A percentile compares a stretch with the other conserved stretches of the same genome.
These are phyloP conservation scores for Dasypogon diadema DNA, from an alignment of 2,888 invertebrate genomes.

Conservation along the genomic window DNA sequence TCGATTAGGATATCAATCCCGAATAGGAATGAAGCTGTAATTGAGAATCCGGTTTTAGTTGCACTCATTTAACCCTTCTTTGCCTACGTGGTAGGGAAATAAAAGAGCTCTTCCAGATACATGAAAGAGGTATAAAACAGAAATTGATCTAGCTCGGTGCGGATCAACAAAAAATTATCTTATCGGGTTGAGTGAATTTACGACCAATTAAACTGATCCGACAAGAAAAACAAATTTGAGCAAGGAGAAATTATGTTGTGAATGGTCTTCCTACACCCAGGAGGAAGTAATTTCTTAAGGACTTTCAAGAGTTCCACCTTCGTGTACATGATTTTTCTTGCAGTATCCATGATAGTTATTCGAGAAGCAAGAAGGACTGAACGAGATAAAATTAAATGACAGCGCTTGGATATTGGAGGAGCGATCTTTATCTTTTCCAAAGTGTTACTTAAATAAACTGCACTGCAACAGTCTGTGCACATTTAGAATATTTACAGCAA, in stretches of 20 bases:
- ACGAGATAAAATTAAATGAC: background rate
- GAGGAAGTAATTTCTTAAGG: background rate
- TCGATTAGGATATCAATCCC: conserved; percentile 30
- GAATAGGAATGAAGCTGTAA: conserved; percentile 33
- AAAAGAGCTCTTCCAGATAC: background rate
- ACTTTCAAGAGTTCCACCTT: background rate
- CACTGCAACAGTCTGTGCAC: no score
- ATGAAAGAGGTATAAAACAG: conserved; percentile 1
- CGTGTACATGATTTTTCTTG: background rate
- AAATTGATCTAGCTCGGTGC: conserved; percentile 23
- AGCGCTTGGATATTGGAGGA: background rate
- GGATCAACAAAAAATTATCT: conserved; percentile 27
- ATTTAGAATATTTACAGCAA: no score
- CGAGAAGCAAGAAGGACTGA: background rate
- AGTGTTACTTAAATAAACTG: no score
- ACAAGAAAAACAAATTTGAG: conserved; percentile 50
- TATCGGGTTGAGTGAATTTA: conserved; percentile 39
- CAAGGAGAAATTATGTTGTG: conserved; percentile 39
- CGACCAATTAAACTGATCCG: conserved; percentile 46
- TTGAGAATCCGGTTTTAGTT: conserved; percentile 44
- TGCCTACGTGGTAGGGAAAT: background rate
- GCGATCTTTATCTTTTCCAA: background rate
- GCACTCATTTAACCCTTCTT: background rate
- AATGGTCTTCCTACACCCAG: conserved; percentile 30
- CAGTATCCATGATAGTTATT: background rate